Percentiles rank a stretch among this genome's conserved stretches.
Conservation (phyloP, 2,113 vertebrate genomes). For the Heterocephalus glaber region DNA sequence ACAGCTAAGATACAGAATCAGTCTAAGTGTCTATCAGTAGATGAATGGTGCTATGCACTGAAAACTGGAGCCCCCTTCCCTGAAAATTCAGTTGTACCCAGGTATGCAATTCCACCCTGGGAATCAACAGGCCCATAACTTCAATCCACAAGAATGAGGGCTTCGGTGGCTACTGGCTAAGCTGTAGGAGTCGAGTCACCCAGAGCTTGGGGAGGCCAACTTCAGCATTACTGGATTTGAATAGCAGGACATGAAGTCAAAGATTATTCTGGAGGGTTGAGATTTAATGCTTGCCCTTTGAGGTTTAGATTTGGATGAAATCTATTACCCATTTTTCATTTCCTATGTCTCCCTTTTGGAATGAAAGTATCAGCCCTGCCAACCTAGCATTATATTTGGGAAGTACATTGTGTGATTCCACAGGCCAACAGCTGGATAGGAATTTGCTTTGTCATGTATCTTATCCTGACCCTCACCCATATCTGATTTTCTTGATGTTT, state of each 20-base stretch:
- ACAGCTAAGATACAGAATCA: neutral
- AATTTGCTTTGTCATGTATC: neutral
- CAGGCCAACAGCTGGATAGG: neutral
- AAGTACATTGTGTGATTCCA: neutral
- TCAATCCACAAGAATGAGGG: neutral
- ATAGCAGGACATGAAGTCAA: neutral
- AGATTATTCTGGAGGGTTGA: neutral
- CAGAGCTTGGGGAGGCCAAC: neutral
- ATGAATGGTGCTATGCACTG: neutral
- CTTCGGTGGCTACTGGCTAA: neutral
- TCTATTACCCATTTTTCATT: neutral
- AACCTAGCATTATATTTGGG: neutral
- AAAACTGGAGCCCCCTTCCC: no score
- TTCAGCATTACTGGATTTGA: neutral
- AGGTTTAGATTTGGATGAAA: neutral
- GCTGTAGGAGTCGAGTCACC: neutral
- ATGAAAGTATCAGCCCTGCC: neutral
- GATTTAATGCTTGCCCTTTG: neutral
- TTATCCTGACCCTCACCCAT: neutral
- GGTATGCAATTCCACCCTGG: neutral
- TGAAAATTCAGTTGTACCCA: neutral
- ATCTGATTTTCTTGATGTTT: neutral
- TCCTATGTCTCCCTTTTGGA: neutral
- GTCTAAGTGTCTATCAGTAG: neutral
- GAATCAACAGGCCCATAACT: neutral